Percentiles rank a stretch among this genome's conserved stretches.
phyloP scores from a whole-genome alignment of 2,113 vertebrate species.

The Gorilla gorilla region DNA sequence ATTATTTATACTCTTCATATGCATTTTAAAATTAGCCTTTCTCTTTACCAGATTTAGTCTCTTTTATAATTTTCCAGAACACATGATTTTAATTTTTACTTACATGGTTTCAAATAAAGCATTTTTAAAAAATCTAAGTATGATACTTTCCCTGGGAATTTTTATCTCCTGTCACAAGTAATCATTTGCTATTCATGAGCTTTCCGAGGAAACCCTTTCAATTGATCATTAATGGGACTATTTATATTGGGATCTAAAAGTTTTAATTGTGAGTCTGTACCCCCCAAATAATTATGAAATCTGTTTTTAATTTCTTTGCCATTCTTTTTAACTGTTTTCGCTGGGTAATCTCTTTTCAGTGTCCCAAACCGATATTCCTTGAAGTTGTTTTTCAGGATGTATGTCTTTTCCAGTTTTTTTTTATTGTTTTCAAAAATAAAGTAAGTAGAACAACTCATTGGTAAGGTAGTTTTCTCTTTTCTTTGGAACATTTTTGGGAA shows the following conservation, averaged over 20 bases:
- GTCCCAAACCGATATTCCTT: not conserved
- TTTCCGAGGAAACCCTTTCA: conserved; percentile 17
- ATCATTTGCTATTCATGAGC: not conserved
- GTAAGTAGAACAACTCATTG: not conserved
- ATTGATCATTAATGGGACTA: not conserved
- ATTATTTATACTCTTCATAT: not conserved
- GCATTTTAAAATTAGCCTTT: not conserved
- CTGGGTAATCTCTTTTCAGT: not conserved
- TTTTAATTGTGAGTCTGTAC: conserved; percentile 12
- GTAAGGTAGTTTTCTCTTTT: not conserved
- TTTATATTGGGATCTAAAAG: conserved; percentile 3
- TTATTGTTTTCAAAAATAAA: conserved; percentile 11
- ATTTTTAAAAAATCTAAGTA: not conserved
- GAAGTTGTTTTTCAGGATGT: not conserved
- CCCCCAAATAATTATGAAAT: not conserved
- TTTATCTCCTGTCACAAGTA: not conserved
- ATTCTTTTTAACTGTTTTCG: not conserved
- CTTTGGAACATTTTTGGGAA: not conserved
- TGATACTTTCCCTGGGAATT: not conserved
- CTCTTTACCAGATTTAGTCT: not conserved
- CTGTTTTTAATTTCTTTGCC: not conserved
- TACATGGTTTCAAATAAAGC: not conserved
- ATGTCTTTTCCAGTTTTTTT: not conserved
- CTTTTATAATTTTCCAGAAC: not conserved
- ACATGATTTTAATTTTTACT: conserved; percentile 29